These are phyloP conservation scores for Drosophila pseudoananassae DNA, from an alignment of 1,140 invertebrate species.

Conservation along the genomic window DNA sequence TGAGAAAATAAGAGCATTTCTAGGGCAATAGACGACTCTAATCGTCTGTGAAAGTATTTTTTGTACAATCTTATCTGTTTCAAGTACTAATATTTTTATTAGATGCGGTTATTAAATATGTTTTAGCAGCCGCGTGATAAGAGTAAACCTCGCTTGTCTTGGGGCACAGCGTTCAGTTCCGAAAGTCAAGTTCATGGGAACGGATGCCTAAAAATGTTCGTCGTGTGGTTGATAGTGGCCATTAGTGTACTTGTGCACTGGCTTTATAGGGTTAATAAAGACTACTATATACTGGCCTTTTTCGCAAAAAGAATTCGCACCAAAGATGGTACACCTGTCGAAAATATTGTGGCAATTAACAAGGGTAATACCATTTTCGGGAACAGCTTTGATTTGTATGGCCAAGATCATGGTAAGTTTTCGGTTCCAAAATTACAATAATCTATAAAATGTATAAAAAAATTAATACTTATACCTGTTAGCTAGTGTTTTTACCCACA, in stretches of 20 bases:
- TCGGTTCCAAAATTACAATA: background rate
- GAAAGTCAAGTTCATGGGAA: background rate
- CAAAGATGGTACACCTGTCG: slow-evolving; percentile 38
- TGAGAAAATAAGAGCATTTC: background rate
- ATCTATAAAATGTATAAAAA: background rate
- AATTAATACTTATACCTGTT: background rate
- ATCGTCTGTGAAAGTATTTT: background rate
- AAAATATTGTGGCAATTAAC: slow-evolving; percentile 40
- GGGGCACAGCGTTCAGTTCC: background rate
- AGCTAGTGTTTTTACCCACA: slow-evolving; percentile 46
- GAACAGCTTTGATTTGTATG: slow-evolving; percentile 52
- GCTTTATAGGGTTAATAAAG: slow-evolving; percentile 53
- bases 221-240: slow-evolving; percentile 27
- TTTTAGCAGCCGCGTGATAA: background rate
- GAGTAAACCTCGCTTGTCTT: background rate
- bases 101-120: background rate
- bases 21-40: background rate
- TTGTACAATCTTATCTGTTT: background rate
- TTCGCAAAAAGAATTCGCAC: slow-evolving; percentile 42
- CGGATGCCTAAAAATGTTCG: background rate
- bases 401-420: slow-evolving; percentile 45
- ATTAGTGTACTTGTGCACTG: slow-evolving; percentile 37
- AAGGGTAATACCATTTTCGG: slow-evolving; percentile 55
- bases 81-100: background rate
- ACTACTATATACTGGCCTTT: slow-evolving; percentile 50